Evolutionary conservation across 37 sponge, comb jelly and placozoan genomes (phyloP), one percentile per base, ranked within the genome.

Genomic region (Chondrosia reniformis): DNA sequence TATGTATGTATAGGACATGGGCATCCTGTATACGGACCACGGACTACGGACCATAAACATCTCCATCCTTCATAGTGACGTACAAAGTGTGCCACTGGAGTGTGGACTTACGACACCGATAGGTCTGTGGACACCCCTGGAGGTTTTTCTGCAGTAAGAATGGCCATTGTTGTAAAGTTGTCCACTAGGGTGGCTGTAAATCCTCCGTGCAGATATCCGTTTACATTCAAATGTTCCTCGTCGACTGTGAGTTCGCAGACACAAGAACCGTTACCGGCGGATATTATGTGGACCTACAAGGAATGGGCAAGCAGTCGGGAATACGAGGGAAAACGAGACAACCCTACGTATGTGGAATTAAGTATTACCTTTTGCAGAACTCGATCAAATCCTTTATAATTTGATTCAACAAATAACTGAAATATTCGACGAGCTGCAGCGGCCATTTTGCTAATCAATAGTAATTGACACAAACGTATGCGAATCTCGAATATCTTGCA

Each of bases 111-210:
- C 86, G 86, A 84, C 15, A 95, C 66, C 38, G 74, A 82, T 69
- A 95, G 28, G 54, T 92, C 89, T 0, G 75, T 63, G n/a, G 82
- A 83, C 72, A 95, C 93, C 28, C 96, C 96, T 22, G 92, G 89
- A 5, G 86, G 84, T 22, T 84, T 64, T 27, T 76, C 88, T 15
- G 73, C 76, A 41, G 80, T 52, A 75, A 92, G 76, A 41, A 97
- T 90, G 42, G 95, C 98, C 34, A 82, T 49, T 45, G 95, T 85
- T 2, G 95, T 84, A 2, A 89, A 71, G 15, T 55, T 31, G 74
- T 97, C 98, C 19, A 97, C 90, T 45, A 97, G 74, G 13, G 86
- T 89, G 28, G 95, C 90, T n/a, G 92, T 88, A 36, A 87, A 76
- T 34, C 98, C 98, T 40, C 98, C 98, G 76, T 97, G 98, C 72